These are phyloP conservation scores for Cenopis cana DNA, from an alignment of 2,888 invertebrate genomes.

Conservation along the genomic window DNA sequence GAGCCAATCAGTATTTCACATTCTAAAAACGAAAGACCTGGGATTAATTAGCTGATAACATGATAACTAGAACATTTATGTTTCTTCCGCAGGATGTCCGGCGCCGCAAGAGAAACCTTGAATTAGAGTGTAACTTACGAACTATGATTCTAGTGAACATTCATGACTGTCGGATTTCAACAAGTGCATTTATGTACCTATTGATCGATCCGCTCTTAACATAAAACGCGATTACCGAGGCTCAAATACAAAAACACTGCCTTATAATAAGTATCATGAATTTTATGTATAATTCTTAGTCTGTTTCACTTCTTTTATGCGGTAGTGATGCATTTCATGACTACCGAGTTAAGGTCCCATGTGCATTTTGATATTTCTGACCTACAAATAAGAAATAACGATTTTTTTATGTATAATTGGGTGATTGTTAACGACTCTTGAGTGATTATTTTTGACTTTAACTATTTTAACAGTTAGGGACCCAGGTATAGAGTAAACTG, in stretches of 20 bases:
- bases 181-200: slow-evolving; percentile 51
- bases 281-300: slow-evolving; percentile 6
- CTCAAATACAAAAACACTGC: slow-evolving; percentile 23
- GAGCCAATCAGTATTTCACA: too few relatives aligned
- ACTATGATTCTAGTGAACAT: slow-evolving; percentile 53
- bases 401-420: too few relatives aligned
- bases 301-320: not conserved
- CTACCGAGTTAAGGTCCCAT: not conserved
- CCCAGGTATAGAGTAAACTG: too few relatives aligned
- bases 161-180: slow-evolving; percentile 62
- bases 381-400: slow-evolving; percentile 15
- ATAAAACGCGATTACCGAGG: slow-evolving; percentile 10
- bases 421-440: too few relatives aligned
- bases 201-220: slow-evolving; percentile 33
- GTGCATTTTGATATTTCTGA: not conserved
- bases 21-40: too few relatives aligned
- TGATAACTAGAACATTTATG: slow-evolving; percentile 18
- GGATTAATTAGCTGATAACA: not conserved
- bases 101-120: slow-evolving; percentile 69
- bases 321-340: slow-evolving; percentile 4
- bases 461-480: too few relatives aligned
- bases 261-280: slow-evolving; percentile 12
- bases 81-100: slow-evolving; percentile 83
- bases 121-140: slow-evolving; percentile 50
- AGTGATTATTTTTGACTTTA: too few relatives aligned